These are phyloP conservation scores for Listrodromus nycthemerus DNA, from an alignment of 2,888 invertebrate genomes.

Conservation along the genomic window DNA sequence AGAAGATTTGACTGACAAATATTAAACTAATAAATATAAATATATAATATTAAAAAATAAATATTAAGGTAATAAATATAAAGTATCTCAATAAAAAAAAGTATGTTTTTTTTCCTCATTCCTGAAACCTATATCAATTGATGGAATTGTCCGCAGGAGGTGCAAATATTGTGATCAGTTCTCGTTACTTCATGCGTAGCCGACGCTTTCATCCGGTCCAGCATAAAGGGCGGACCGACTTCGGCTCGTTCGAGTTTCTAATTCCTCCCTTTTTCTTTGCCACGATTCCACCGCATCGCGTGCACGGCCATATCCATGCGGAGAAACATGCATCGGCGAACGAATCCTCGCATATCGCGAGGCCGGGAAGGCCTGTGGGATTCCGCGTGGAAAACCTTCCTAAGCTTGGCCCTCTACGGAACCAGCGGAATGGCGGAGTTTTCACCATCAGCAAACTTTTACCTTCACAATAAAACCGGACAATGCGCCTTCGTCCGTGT, in stretches of 20 bases:
- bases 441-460: constrained; percentile 13
- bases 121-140: no score
- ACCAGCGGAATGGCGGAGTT: background rate
- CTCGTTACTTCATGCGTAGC: constrained; percentile 76
- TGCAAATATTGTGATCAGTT: constrained; percentile 79
- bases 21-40: no score
- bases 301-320: background rate
- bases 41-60: no score
- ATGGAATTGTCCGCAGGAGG: constrained; percentile 78
- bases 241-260: constrained; percentile 30
- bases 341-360: background rate
- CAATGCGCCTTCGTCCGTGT: background rate
- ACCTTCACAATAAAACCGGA: background rate
- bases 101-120: no score
- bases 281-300: no score
- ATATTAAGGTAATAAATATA: no score
- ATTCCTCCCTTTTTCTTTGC: background rate
- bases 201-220: constrained; percentile 68
- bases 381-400: background rate
- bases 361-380: background rate
- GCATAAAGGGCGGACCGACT: constrained; percentile 51
- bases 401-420: background rate
- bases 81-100: background rate
- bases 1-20: no score
- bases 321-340: background rate